Evolutionary conservation across 2,888 invertebrate species (phyloP), one percentile per base, ranked within the genome.

Genomic region (Amphiduros pacificus): DNA sequence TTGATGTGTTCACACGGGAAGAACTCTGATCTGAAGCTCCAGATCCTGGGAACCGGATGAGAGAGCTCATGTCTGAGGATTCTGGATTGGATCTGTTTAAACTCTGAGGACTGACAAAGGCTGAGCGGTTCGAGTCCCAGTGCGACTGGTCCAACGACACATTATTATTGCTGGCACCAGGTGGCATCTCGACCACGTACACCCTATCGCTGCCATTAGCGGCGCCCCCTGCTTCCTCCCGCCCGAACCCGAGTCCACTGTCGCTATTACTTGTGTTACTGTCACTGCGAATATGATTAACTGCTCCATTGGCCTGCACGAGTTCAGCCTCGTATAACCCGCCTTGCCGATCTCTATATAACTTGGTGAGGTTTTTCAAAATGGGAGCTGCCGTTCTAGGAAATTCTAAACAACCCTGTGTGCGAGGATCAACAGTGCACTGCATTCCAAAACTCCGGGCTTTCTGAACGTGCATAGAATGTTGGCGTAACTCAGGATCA

Each of bases 221-320:
- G 64, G 71, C 62, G n/a, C n/a, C n/a, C n/a, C n/a, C n/a, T 64
- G 72, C 88, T 73, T 94, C 72, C 20, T 63, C 66, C 0, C 29
- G 41, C 9, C 74, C 71, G 26, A 94, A 94, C 0, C 95, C 95
- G 64, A 96, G 94, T 0, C 96, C 95, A 1, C 94, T 95, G 80
- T 96, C 96, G 61, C 94, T 94, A 80, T 94, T 95, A 72, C 93
- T 94, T 0, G 93, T 94, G 24, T 79, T 80, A 71, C 90, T 91
- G 74, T 91, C 91, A 55, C 73, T 58, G n/a, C 27, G 14, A 11
- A 51, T 73, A 11, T 51, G 24, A 24, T 51, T 51, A 20, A 17
- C n/a, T 1, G 29, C 32, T 2, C 32, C 36, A 14, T 48, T 32
- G 2, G 32, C 58, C 17, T 48, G 50, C 17, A 73, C 73, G n/a